phyloP scores from a whole-genome alignment of 53 echinoderm and acorn worm genomes.

The Apostichopus leukothele region DNA sequence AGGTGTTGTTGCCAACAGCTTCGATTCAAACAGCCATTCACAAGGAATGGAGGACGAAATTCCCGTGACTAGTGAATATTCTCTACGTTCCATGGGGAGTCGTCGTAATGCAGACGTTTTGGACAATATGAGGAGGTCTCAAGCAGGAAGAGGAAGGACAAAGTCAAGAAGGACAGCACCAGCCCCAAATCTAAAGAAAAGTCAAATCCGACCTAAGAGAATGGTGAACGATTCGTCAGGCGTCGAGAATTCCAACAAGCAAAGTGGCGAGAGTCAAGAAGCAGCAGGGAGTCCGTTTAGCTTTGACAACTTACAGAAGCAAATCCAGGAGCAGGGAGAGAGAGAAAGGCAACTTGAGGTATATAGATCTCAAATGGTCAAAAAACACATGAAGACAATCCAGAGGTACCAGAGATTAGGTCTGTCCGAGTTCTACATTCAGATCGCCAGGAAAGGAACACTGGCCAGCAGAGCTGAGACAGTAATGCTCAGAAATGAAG shows the following conservation, averaged over 20 bases:
- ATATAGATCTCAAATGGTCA: not conserved
- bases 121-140: not conserved
- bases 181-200: conserved; percentile 2
- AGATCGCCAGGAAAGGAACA: conserved; percentile 4
- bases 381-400: not conserved
- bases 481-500: not conserved
- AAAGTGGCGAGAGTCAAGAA: not conserved
- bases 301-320: not conserved
- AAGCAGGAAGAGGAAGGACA: not conserved
- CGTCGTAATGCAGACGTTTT: not conserved
- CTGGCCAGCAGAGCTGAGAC: not conserved
- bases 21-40: not conserved
- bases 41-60: not conserved
- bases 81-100: not conserved
- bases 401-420: not conserved
- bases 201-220: not conserved
- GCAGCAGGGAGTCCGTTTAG: not conserved
- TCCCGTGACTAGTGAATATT: not conserved
- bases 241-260: too few species aligned
- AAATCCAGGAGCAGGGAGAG: not conserved
- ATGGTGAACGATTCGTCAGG: not conserved
- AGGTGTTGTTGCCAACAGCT: not conserved
- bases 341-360: not conserved
- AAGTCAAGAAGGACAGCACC: not conserved
- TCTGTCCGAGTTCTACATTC: not conserved